A percentile compares a stretch with the other conserved stretches of the same genome.
phyloP scores from a whole-genome alignment of 2,888 invertebrate species.

The Aethes cnicana region DNA sequence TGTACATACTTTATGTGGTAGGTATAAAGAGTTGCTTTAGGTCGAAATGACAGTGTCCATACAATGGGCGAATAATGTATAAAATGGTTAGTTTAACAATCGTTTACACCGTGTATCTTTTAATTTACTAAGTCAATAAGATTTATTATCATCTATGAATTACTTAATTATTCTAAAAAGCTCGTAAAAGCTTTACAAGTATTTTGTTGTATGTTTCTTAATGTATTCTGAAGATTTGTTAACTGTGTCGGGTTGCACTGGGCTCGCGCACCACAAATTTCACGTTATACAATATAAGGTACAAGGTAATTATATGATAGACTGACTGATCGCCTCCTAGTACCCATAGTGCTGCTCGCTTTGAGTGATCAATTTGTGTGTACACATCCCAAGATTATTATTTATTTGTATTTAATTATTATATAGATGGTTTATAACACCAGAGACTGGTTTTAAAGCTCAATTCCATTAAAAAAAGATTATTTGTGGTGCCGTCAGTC shows the following conservation, averaged over 20 bases:
- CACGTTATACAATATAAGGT: too few species aligned
- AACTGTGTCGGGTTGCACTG: background rate
- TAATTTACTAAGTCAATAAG: slow-evolving; percentile 44
- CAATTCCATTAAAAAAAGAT: background rate
- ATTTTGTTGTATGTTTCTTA: slow-evolving; percentile 14
- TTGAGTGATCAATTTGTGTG: too few species aligned
- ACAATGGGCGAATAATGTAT: slow-evolving; percentile 49
- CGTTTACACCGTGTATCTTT: slow-evolving; percentile 64
- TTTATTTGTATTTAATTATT: too few species aligned
- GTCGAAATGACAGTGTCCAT: slow-evolving; percentile 45
- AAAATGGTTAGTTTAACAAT: slow-evolving; percentile 42
- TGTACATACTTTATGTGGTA: slow-evolving; percentile 69
- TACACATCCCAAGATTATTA: too few species aligned
- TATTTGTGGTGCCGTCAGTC: background rate
- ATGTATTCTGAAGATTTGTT: background rate
- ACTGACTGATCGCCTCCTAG: too few species aligned
- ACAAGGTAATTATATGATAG: too few species aligned
- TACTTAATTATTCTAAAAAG: slow-evolving; percentile 47
- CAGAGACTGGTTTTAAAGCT: too few species aligned
- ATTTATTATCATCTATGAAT: slow-evolving; percentile 48
- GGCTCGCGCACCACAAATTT: background rate
- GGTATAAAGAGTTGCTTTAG: slow-evolving; percentile 67
- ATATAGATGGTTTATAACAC: too few species aligned
- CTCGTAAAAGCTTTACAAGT: slow-evolving; percentile 18
- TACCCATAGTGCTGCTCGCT: too few species aligned